Base-by-base conservation (phyloP, 1,140 invertebrate species). In the Musca vetustissima region DNA sequence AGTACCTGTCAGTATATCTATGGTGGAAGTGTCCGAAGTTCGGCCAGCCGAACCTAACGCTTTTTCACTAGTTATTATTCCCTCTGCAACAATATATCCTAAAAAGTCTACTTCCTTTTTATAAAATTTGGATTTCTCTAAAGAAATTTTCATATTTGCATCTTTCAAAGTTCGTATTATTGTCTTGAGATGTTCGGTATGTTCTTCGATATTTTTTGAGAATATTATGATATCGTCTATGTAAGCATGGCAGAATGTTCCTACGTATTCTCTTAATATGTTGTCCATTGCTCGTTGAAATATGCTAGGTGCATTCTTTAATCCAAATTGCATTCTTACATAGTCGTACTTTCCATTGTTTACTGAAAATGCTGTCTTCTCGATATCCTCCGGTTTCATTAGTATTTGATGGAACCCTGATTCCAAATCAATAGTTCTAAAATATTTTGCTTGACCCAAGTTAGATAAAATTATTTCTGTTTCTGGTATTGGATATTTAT, bases 91-190 rank as follows among this genome's bases (percentile, higher is more conserved):
- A 11, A 43, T 8, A 67, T 73, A 75, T 11, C 71, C 74, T 15
- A 76, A 67, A 72, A 73, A 76, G 24, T 71, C 70, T 21, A 76
- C 68, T 36, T 67, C 59, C 9, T 24, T 61, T 65, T 57, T n/a
- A 22, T 65, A 70, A 52, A 74, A 73, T 36, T 48, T 50, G 64
- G 67, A 75, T 69, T 77, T 74, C 67, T 70, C 68, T 6, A 74
- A 28, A 15, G 50, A 28, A 1, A 70, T 48, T 69, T 74, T 74
- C 68, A 75, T 69, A 59, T 74, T 74, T 11, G 64, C 22, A 59
- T 72, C 48, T 32, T 68, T 22, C 13, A 85, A 67, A 59, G 67
- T 70, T n/a, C 76, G 22, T 25, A 85, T 80, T 4, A 84, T 68
- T 53, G 73, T 53, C 53, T 67, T 68, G 11, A 85, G 55, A 73